These are phyloP conservation scores for Helicoverpa armigera DNA, from an alignment of 1,140 invertebrate species.

Conservation along the genomic window DNA sequence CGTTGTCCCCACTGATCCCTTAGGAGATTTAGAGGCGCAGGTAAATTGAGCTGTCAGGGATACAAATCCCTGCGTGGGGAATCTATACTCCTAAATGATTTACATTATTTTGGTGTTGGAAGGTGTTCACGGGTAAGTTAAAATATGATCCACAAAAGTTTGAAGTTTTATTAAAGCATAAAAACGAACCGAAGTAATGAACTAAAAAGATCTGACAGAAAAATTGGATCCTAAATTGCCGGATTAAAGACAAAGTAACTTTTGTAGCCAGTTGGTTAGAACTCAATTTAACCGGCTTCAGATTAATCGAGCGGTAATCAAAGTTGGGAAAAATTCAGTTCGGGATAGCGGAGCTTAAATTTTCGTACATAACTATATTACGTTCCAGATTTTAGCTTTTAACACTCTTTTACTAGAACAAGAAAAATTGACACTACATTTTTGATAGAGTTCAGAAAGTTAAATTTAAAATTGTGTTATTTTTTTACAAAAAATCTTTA, in stretches of 20 bases:
- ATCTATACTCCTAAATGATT: slow-evolving; percentile 42
- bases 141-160: neutral
- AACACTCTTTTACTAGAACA: slow-evolving; percentile 2
- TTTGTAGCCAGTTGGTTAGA: slow-evolving; percentile 8
- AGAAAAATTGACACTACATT: slow-evolving; percentile 13
- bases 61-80: slow-evolving; percentile 44
- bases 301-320: neutral
- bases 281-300: slow-evolving; percentile 9
- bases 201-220: too few species aligned
- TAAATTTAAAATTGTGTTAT: slow-evolving; percentile 1
- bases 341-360: slow-evolving; percentile 1
- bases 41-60: slow-evolving; percentile 59
- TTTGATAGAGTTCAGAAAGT: slow-evolving; percentile 20
- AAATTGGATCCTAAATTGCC: neutral
- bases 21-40: slow-evolving; percentile 59
- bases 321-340: slow-evolving; percentile 14
- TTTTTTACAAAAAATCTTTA: slow-evolving; percentile 3
- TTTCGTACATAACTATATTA: slow-evolving; percentile 9
- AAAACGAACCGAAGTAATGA: too few species aligned
- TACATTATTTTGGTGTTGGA: neutral
- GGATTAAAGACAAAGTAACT: slow-evolving; percentile 3
- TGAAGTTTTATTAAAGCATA: too few species aligned
- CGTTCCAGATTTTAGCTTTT: slow-evolving; percentile 10
- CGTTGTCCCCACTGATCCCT: slow-evolving; percentile 59
- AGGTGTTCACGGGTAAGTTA: neutral